Percentiles rank a stretch among this genome's conserved stretches.
Conservation (phyloP, 2,113 vertebrate species). For the Austrofundulus limnaeus region DNA sequence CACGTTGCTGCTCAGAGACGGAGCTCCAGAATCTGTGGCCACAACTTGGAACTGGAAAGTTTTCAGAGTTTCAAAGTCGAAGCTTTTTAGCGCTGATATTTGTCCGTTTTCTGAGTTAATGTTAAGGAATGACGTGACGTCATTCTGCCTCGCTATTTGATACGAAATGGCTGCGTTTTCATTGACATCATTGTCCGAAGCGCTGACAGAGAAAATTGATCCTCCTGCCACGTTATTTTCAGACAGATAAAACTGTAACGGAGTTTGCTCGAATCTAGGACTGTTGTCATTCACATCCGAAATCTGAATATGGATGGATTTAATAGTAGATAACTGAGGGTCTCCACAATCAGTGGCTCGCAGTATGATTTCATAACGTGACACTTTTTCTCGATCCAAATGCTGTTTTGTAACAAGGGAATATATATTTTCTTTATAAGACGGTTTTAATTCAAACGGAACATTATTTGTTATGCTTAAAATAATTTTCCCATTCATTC, state of each 20-base stretch:
- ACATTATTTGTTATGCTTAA: constrained; percentile 60
- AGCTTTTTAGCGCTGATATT: neutral
- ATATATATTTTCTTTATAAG: constrained; percentile 70
- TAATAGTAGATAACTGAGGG: constrained; percentile 52
- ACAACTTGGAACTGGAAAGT: constrained; percentile 41
- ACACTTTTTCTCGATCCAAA: constrained; percentile 66
- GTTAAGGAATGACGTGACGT: neutral
- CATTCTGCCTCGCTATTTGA: neutral
- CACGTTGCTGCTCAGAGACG: too few relatives aligned
- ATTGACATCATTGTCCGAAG: neutral
- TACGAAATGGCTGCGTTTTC: constrained; percentile 26
- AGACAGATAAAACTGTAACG: constrained; percentile 34
- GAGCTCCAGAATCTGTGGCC: too few relatives aligned
- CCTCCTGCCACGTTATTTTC: constrained; percentile 30
- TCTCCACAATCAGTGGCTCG: constrained; percentile 68
- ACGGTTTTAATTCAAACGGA: constrained; percentile 72
- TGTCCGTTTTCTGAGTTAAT: constrained; percentile 14
- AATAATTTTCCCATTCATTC: constrained; percentile 58
- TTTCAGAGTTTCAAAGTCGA: constrained; percentile 4
- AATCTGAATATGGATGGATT: constrained; percentile 61
- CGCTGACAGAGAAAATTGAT: neutral
- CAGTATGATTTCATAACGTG: constrained; percentile 77
- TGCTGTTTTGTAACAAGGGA: constrained; percentile 58
- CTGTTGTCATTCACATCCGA: constrained; percentile 75
- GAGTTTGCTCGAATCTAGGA: constrained; percentile 65